These are phyloP conservation scores for Papilio aristodemus DNA, from an alignment of 1,140 invertebrate species.

Conservation along the genomic window DNA sequence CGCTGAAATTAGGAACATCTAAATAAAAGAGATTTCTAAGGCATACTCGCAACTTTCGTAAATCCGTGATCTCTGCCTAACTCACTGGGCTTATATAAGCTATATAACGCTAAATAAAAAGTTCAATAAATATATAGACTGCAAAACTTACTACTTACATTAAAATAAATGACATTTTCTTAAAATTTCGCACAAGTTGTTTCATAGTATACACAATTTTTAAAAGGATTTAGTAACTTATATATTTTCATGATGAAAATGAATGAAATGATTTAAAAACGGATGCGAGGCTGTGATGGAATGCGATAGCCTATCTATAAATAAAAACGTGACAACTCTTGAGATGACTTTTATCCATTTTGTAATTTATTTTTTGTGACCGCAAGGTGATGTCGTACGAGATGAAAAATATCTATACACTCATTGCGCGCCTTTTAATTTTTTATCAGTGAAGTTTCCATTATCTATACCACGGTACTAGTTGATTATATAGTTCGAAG, in stretches of 20 bases:
- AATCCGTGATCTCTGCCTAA: no score
- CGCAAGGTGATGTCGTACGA: slow-evolving; percentile 3
- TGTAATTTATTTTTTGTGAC: slow-evolving; percentile 33
- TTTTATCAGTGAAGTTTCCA: slow-evolving; percentile 26
- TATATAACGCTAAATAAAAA: no score
- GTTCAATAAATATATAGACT: no score
- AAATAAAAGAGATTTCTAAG: no score
- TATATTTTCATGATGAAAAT: no score
- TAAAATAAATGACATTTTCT: no score
- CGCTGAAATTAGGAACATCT: no score
- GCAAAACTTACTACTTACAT: no score
- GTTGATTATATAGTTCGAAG: background rate
- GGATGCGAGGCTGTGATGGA: slow-evolving; percentile 2
- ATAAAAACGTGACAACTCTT: slow-evolving; percentile 27
- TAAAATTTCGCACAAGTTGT: no score
- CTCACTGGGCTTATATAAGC: no score
- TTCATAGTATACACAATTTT: background rate
- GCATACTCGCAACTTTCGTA: no score
- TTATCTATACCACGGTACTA: slow-evolving; percentile 10
- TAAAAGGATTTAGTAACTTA: no score
- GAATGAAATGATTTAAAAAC: background rate
- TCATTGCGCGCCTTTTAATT: slow-evolving; percentile 12
- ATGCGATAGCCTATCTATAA: slow-evolving; percentile 9
- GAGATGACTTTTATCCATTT: slow-evolving; percentile 19
- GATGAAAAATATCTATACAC: slow-evolving; percentile 31